Evolutionary conservation across 2,797 vertebrate genomes (phyloP).

Genomic region (Prunella strophiata): DNA sequence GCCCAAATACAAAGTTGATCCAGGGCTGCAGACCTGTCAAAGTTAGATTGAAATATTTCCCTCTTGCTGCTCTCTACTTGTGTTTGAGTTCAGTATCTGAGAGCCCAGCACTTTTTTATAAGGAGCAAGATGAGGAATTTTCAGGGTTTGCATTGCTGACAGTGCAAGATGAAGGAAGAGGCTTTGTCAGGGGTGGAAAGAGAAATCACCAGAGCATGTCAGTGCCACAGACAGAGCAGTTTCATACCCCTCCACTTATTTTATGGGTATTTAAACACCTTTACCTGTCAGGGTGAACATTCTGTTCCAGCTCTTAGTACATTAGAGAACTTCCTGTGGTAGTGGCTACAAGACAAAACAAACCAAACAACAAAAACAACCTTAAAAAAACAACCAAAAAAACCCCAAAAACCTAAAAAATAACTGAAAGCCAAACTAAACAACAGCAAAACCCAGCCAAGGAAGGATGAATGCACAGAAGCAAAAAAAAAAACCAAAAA

Average conservation of each 20-base stretch:
- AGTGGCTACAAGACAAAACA: background rate
- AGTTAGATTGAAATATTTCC: background rate
- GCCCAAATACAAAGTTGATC: background rate
- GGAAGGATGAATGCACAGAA: background rate
- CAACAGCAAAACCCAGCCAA: background rate
- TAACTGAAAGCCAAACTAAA: background rate
- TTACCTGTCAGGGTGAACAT: background rate
- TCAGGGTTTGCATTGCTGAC: background rate
- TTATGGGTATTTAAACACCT: background rate
- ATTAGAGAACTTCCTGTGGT: background rate
- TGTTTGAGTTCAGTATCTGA: background rate
- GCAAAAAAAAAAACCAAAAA: background rate
- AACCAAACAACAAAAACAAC: background rate
- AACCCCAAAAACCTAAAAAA: background rate
- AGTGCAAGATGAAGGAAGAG: background rate
- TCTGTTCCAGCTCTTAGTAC: background rate
- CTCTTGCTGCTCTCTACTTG: fast-evolving
- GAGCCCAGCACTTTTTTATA: background rate
- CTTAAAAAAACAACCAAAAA: background rate
- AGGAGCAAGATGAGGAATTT: background rate
- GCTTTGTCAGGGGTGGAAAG: background rate
- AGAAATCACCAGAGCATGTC: background rate
- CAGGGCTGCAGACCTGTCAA: background rate
- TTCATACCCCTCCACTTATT: background rate
- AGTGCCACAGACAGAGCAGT: background rate